Evolutionary conservation across 2,888 invertebrate species (phyloP).

Genomic region (Leucozona laternaria): DNA sequence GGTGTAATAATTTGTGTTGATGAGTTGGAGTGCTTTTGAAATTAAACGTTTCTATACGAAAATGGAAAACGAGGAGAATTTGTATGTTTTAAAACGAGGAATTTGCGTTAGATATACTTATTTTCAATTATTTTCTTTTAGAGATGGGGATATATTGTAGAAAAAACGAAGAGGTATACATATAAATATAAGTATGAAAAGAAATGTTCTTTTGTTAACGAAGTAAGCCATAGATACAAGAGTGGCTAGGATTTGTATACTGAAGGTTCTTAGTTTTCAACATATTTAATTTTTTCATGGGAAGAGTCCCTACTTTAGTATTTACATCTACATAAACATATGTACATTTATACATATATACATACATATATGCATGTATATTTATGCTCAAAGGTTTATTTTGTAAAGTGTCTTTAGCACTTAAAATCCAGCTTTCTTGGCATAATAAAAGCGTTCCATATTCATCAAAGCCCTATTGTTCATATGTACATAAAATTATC

Average conservation of each 20-base stretch:
- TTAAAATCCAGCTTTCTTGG: too few species aligned
- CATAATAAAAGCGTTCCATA: too few species aligned
- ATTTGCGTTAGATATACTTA: background rate
- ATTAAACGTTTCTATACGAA: background rate
- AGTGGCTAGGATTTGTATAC: background rate
- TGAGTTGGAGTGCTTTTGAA: conserved; percentile 47
- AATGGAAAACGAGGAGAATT: conserved; percentile 2
- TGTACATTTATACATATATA: too few species aligned
- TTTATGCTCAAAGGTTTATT: too few species aligned
- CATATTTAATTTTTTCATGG: too few species aligned
- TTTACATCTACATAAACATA: too few species aligned
- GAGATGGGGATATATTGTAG: background rate
- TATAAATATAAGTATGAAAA: background rate
- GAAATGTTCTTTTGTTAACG: background rate
- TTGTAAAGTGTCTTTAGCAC: too few species aligned
- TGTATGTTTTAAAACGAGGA: background rate
- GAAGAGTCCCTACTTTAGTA: too few species aligned
- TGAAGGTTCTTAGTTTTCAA: background rate
- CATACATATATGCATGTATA: too few species aligned
- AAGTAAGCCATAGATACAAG: background rate
- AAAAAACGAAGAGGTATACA: background rate
- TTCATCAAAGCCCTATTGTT: too few species aligned
- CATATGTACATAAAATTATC: too few species aligned
- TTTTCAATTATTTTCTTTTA: conserved; percentile 26
- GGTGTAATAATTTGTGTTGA: conserved; percentile 67